Percentiles rank a stretch among this genome's conserved stretches.
Conservation (phyloP, 1,140 invertebrate genomes). For the Heliconius eleuchia region DNA sequence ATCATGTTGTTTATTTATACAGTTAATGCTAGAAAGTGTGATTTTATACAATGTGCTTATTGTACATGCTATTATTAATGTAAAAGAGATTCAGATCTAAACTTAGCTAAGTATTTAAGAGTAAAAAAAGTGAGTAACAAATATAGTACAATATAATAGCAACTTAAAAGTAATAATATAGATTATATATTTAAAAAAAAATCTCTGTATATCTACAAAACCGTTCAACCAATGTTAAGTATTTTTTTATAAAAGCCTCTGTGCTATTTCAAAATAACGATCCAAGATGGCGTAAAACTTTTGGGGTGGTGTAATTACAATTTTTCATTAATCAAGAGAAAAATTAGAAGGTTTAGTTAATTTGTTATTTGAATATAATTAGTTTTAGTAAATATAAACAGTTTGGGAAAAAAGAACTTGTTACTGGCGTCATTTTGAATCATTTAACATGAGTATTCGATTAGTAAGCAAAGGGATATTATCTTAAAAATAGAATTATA, state of each 20-base stretch:
- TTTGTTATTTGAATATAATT: background rate
- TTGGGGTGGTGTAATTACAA: too few species aligned
- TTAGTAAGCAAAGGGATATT: background rate
- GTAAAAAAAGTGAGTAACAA: background rate
- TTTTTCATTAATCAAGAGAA: too few species aligned
- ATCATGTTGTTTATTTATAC: background rate
- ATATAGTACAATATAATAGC: background rate
- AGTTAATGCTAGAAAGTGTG: background rate
- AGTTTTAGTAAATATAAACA: background rate
- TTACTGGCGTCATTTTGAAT: background rate
- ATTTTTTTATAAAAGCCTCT: conserved; percentile 1
- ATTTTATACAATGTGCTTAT: background rate
- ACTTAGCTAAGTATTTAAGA: background rate
- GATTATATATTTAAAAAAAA: background rate
- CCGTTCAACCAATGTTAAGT: background rate
- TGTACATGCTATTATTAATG: background rate
- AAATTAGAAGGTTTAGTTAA: too few species aligned
- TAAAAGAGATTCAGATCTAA: background rate
- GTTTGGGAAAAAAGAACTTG: background rate
- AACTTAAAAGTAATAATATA: background rate
- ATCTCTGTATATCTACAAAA: background rate
- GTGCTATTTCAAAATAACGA: background rate
- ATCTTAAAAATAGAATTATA: conserved; percentile 8
- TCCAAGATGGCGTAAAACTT: background rate
- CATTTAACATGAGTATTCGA: conserved; percentile 2